These are phyloP conservation scores for Darevskia mixta DNA, from an alignment of 2,797 vertebrate genomes.

Conservation along the genomic window DNA sequence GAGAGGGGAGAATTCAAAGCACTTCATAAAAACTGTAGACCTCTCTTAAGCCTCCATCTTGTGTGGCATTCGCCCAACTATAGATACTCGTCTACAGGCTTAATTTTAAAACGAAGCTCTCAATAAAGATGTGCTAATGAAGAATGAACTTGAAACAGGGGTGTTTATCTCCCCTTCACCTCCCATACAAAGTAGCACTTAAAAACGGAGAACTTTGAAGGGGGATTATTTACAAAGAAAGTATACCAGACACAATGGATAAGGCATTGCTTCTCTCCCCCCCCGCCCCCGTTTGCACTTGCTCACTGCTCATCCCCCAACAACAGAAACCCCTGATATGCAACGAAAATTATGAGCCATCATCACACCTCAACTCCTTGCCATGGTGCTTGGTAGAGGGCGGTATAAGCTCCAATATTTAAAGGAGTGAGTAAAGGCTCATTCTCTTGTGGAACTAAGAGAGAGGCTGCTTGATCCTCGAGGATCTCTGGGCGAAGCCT, in stretches of 20 bases:
- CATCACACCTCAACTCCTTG: neutral
- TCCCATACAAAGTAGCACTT: neutral
- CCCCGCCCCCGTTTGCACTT: neutral
- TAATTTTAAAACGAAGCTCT: slow-evolving; percentile 28
- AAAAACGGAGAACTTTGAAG: slow-evolving; percentile 42
- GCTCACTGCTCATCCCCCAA: neutral
- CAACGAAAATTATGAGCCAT: slow-evolving; percentile 1
- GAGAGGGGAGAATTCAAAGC: neutral
- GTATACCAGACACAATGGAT: slow-evolving; percentile 22
- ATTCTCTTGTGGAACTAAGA: slow-evolving; percentile 60
- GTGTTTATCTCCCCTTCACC: neutral
- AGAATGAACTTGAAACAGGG: slow-evolving; percentile 29
- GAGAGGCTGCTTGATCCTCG: slow-evolving; percentile 66
- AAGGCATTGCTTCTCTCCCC: neutral
- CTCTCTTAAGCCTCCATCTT: neutral
- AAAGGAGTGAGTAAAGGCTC: slow-evolving; percentile 58
- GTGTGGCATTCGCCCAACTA: slow-evolving; percentile 17
- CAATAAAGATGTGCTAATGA: neutral
- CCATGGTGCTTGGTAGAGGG: slow-evolving; percentile 1
- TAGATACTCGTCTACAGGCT: slow-evolving; percentile 1
- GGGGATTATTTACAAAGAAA: slow-evolving; percentile 42
- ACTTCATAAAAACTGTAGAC: neutral
- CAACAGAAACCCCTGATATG: neutral
- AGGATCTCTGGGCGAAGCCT: slow-evolving; percentile 53
- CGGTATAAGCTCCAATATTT: slow-evolving; percentile 53